Base-by-base conservation (phyloP, 2,797 vertebrate genomes). In the Neolamprologus multifasciatus region DNA sequence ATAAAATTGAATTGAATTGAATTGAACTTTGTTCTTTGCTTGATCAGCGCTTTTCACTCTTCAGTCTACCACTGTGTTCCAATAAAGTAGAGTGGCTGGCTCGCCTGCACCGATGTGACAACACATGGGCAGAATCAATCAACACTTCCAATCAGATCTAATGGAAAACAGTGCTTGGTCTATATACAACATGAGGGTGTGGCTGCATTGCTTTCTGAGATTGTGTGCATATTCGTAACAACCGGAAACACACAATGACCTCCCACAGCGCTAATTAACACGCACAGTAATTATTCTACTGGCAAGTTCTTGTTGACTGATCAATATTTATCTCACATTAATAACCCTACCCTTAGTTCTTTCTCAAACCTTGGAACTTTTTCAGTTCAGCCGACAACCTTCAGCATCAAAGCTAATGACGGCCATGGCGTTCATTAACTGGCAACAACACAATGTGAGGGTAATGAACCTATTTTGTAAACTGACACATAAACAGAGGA, bases 91-190 rank as follows among this genome's bases (percentile, higher is more conserved):
- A 95, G 91, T 94, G 92, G 93, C 91, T 83, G 78, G 48, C 51
- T 83, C 17, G 50, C 48, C 36, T 29, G 50, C 79, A 38, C 74
- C 16, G 45, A 89, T 89, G 85, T 86, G 89, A 89, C 91, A 82
- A 91, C 93, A 92, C 80, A 77, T 38, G 84, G 87, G 88, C 85
- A 79, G 83, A 92, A 94, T 95, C 92, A 94, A 93, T 95, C 94
- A 94, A 92, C 91, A 85, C 86, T 87, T 88, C 88, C 90, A 95
- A 94, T 95, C 93, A 93, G 59, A 82, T 81, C 86, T 93, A 92
- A 92, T 95, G 93, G 92, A 92, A 92, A 93, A 85, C 79, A 79
- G 74, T 29, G 51, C 36, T 83, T 52, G 21, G 40, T 84, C 81
- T 84, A 76, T 90, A 79, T 76, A 90, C 80, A 84, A 45, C 74